These are phyloP conservation scores for Willowsia nigromaculata DNA, from an alignment of 2,888 invertebrate genomes.

Conservation along the genomic window DNA sequence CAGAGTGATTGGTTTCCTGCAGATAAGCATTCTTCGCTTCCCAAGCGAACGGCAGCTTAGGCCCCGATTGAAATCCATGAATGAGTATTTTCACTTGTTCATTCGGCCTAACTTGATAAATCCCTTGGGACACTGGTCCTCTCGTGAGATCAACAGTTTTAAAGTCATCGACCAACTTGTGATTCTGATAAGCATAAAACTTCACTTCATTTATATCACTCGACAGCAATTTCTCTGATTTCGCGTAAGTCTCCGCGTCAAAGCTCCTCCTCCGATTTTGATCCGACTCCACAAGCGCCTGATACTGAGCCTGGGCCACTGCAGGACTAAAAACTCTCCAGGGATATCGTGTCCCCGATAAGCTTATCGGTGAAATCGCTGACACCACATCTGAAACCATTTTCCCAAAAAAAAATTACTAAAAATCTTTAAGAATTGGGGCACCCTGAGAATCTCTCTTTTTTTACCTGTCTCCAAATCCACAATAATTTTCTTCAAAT, in stretches of 20 bases:
- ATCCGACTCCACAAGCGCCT: background rate
- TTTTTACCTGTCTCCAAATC: conserved; percentile 60
- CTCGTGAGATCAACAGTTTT: conserved; percentile 28
- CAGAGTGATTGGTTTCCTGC: conserved; percentile 49
- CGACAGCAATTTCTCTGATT: conserved; percentile 37
- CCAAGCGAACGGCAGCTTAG: conserved; percentile 29
- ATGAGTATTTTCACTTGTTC: conserved; percentile 67
- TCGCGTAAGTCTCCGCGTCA: background rate
- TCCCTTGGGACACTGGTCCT: background rate
- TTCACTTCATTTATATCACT: conserved; percentile 40
- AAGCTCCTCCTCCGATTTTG: background rate
- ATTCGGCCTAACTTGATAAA: background rate
- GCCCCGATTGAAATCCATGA: conserved; percentile 69
- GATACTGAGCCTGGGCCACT: conserved; percentile 34
- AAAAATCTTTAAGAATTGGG: background rate
- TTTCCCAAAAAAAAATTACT: background rate
- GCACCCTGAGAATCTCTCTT: background rate
- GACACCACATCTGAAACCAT: conserved; percentile 29
- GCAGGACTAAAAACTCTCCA: conserved; percentile 50
- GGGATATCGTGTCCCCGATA: conserved; percentile 45
- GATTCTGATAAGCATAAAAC: conserved; percentile 59
- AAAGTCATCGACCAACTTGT: too few species aligned
- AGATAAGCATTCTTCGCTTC: conserved; percentile 70
- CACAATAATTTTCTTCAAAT: conserved; percentile 49
- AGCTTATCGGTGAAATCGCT: conserved; percentile 37